A percentile compares a stretch with the other conserved stretches of the same genome.
Conservation (phyloP, 2,113 vertebrate species). For the Empidonax traillii region DNA sequence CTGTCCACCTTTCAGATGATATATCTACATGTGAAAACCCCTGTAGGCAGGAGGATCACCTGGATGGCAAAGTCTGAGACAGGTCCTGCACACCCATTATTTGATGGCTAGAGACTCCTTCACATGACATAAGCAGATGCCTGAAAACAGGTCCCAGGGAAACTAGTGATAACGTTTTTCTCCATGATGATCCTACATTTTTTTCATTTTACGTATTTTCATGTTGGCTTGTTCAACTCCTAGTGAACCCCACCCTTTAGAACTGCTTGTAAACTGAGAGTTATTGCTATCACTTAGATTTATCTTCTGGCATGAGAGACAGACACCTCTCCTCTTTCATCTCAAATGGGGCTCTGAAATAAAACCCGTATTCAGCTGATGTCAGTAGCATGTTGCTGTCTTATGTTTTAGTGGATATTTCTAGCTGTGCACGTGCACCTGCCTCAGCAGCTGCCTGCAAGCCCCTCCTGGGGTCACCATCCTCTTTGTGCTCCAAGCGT, state of each 20-base stretch:
- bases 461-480: neutral
- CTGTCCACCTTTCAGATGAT: neutral
- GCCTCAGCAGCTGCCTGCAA: neutral
- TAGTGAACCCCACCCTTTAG: neutral
- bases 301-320: neutral
- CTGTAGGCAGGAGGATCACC: neutral
- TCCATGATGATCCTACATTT: neutral
- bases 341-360: fast-evolving
- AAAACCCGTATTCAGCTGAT: neutral
- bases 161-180: neutral
- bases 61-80: neutral
- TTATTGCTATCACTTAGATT: neutral
- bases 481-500: neutral
- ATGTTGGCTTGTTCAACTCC: neutral
- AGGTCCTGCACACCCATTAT: neutral
- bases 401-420: neutral
- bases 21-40: neutral
- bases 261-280: neutral
- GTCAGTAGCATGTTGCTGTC: neutral
- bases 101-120: neutral
- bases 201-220: neutral
- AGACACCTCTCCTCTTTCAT: neutral
- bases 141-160: neutral
- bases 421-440: fast-evolving
- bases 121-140: neutral